Evolutionary conservation across 1,140 invertebrate genomes (phyloP).

Genomic region (Penaeus chinensis): DNA sequence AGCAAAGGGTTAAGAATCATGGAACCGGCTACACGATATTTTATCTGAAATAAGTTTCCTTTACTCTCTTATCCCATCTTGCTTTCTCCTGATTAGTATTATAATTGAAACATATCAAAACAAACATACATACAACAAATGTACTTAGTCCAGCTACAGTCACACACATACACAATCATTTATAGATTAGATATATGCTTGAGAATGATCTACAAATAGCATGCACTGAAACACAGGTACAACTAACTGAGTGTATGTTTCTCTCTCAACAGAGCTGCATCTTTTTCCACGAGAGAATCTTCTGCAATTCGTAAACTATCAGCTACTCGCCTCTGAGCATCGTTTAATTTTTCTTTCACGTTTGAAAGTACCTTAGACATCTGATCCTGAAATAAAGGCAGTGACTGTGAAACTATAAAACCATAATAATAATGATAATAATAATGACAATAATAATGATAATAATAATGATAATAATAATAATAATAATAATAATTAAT

Average conservation of each 20-base stretch:
- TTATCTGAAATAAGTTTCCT: no score
- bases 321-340: conserved; percentile 33
- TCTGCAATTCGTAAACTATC: conserved; percentile 48
- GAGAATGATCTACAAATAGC: no score
- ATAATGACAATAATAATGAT: not conserved
- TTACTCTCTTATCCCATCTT: no score
- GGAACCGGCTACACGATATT: no score
- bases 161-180: no score
- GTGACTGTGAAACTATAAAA: not conserved
- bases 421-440: not conserved
- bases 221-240: no score
- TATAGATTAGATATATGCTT: no score
- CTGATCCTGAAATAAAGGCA: conserved; percentile 31
- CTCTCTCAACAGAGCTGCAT: conserved; percentile 47
- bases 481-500: not conserved
- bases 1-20: no score
- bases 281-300: conserved; percentile 45
- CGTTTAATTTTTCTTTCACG: conserved; percentile 34
- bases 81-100: no score
- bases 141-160: no score
- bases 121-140: no score
- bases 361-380: conserved; percentile 21
- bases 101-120: no score
- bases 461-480: not conserved
- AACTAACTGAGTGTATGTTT: conserved; percentile 41